phyloP scores from a whole-genome alignment of 2,113 vertebrate genomes.

The Oncorhynchus tshawytscha region DNA sequence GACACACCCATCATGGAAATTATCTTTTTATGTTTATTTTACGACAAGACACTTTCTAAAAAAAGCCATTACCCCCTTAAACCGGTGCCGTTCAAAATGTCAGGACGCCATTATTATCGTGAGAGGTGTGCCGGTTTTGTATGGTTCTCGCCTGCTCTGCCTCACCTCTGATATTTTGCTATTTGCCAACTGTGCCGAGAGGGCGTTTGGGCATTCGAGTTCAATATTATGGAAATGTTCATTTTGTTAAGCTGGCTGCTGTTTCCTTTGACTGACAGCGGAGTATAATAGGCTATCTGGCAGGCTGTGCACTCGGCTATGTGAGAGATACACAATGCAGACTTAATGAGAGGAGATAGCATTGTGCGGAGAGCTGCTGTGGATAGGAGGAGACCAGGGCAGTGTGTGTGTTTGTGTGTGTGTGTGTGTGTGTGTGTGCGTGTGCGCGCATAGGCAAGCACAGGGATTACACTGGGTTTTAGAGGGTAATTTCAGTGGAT shows the following conservation, averaged over 20 bases:
- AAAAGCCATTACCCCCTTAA: constrained; percentile 40
- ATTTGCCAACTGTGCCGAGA: constrained; percentile 2
- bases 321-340: constrained; percentile 55
- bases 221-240: constrained; percentile 65
- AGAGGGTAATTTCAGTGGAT: no score
- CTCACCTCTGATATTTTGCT: constrained; percentile 56
- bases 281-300: constrained; percentile 48
- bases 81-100: constrained; percentile 50
- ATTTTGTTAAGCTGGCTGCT: constrained; percentile 50
- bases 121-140: constrained; percentile 6
- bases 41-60: not conserved
- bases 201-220: constrained; percentile 34
- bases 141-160: constrained; percentile 6
- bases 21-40: no score
- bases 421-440: not conserved
- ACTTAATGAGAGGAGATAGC: constrained; percentile 62
- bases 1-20: not conserved
- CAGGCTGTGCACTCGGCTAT: constrained; percentile 46
- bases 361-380: constrained; percentile 36
- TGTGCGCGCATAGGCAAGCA: not conserved
- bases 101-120: constrained; percentile 48
- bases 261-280: constrained; percentile 45
- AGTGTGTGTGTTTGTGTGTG: constrained; percentile 4
- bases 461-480: no score
- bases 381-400: not conserved